These are phyloP conservation scores for Vultur gryphus DNA, from an alignment of 2,797 vertebrate genomes.

Conservation along the genomic window DNA sequence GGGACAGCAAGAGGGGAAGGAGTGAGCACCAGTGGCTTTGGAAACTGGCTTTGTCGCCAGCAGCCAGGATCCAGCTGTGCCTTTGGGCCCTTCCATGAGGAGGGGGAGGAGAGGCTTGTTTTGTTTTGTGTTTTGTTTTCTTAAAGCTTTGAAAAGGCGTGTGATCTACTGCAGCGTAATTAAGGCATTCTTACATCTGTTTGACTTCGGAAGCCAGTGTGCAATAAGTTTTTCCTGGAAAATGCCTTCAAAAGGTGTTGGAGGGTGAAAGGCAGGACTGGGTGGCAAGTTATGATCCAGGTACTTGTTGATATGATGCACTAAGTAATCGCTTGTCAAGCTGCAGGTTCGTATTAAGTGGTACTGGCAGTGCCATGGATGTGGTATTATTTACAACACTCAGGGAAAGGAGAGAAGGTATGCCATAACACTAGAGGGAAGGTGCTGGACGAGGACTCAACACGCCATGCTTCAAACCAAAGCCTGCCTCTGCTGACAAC, in stretches of 20 bases:
- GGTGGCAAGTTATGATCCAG: neutral
- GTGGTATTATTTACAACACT: neutral
- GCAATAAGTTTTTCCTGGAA: neutral
- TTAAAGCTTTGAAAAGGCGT: neutral
- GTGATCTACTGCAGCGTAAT: neutral
- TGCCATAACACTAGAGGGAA: neutral
- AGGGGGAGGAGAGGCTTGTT: neutral
- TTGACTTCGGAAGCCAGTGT: neutral
- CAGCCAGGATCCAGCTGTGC: neutral
- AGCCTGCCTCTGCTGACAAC: neutral
- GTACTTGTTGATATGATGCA: neutral
- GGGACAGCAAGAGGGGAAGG: neutral
- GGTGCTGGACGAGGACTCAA: neutral
- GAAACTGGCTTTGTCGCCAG: neutral
- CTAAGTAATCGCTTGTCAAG: neutral
- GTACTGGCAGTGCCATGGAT: neutral
- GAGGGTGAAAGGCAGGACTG: neutral
- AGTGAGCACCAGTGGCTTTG: neutral
- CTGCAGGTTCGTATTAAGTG: neutral
- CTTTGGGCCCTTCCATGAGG: neutral
- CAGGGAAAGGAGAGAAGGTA: neutral
- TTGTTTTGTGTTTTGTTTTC: slow-evolving; percentile 4
- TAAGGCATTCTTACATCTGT: neutral
- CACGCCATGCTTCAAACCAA: neutral
- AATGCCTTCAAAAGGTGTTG: neutral